Evolutionary conservation across 92 coral and sea anemone species (phyloP).

Genomic region (Phenganax marumi): DNA sequence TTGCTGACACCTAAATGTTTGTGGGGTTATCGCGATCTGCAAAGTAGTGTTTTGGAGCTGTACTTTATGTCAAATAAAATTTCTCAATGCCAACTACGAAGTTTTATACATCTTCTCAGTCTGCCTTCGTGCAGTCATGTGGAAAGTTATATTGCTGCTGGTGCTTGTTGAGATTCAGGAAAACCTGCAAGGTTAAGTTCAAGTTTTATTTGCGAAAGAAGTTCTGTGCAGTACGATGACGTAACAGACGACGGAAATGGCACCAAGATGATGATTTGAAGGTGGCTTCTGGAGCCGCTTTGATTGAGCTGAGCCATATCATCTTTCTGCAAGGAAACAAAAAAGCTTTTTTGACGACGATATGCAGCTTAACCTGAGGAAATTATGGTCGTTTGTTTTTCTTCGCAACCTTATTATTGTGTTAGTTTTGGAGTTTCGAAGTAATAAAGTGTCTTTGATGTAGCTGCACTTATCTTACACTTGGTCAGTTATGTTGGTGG

Average conservation of each 20-base stretch:
- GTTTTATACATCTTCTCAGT: too few relatives aligned
- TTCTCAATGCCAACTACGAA: too few relatives aligned
- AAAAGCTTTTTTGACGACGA: neutral
- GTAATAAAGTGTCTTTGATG: conserved; percentile 14
- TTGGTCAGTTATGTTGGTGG: conserved; percentile 19
- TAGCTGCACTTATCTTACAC: conserved; percentile 8
- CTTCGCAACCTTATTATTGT: neutral
- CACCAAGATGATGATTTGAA: conserved; percentile 1
- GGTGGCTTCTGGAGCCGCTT: neutral
- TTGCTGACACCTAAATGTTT: neutral
- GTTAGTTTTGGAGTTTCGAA: neutral
- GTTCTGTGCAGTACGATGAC: neutral
- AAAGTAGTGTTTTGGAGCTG: too few relatives aligned
- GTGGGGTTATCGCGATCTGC: too few relatives aligned
- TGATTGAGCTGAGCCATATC: neutral
- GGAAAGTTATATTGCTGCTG: neutral
- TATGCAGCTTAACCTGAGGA: neutral
- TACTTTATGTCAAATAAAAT: too few relatives aligned
- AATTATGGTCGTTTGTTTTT: conserved; percentile 11
- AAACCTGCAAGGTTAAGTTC: conserved; percentile 17
- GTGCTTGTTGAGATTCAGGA: neutral
- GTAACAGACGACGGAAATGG: conserved; percentile 10
- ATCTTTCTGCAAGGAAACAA: neutral
- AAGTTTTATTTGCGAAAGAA: neutral
- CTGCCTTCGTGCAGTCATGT: conserved; percentile 5